Evolutionary conservation across 2,113 vertebrate species (phyloP), one percentile per base, ranked within the genome.

Genomic region (Drymodes brunneopygia): DNA sequence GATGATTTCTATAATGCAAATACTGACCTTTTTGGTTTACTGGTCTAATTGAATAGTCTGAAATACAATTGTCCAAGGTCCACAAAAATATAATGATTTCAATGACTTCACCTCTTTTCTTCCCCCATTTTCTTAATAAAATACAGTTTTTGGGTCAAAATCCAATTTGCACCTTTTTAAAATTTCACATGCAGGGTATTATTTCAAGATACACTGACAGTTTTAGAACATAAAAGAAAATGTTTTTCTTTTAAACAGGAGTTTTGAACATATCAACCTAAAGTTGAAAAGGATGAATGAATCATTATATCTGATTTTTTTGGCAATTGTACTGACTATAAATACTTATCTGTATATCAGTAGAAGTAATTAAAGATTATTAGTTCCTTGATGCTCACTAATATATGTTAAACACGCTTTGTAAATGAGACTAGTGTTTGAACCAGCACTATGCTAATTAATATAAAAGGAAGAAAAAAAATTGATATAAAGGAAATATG

Each of bases 251-350:
- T 85, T 81, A 51, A 27, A 18, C 27, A 44, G 1, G 4, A 24
- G 1, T 48, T 66, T 47, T 62, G 3, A 57, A 27, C 0, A 15
- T 36, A 36, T 6, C 5, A 58, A 10, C 4, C 24, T 73, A 25
- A 64, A 72, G 3, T 33, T 64, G 4, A 24, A 33, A 83, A 56
- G 2, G 10, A 28, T 83, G 22, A 17, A 73, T 44, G 3, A 23
- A 31, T 50, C 58, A 0, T 22, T 85, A 23, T 29, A 23, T 7
- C 4, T 3, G 1, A 35, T 16, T 45, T 87, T 85, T 60, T 2
- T 38, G 38, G 2, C 4, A 61, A 0, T 50, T 28, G 2, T 61
- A 15, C 4, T 27, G 10, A n/a, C 31, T 79, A 5, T 40, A 56
- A 56, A 29, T 60, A 48, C 27, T 56, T 64, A 6, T 24, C n/a